phyloP scores from a whole-genome alignment of 2,113 vertebrate species.

The Gavia stellata region DNA sequence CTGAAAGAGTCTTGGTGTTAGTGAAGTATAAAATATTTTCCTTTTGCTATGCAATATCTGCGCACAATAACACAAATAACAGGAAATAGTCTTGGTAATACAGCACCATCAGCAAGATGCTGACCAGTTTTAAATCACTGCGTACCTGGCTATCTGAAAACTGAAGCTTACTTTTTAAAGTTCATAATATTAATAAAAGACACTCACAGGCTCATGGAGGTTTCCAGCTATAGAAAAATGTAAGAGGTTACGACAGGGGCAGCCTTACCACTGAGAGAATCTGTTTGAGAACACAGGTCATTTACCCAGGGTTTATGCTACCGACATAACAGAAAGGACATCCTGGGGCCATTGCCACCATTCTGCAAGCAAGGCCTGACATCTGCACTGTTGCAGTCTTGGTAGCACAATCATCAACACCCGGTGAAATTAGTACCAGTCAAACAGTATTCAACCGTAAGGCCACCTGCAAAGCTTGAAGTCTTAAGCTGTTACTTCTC shows the following conservation, averaged over 20 bases:
- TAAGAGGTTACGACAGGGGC: not conserved
- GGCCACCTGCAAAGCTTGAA: not conserved
- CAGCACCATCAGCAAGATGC: not conserved
- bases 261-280: not conserved
- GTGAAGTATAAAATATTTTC: conserved; percentile 8
- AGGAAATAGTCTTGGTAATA: not conserved
- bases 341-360: not conserved
- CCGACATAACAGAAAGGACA: not conserved
- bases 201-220: not conserved
- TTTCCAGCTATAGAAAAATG: not conserved
- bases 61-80: not conserved
- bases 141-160: not conserved
- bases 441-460: not conserved
- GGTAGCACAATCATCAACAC: not conserved
- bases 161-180: not conserved
- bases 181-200: not conserved
- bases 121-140: not conserved
- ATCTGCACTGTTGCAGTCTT: not conserved
- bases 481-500: not conserved
- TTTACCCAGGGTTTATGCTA: not conserved
- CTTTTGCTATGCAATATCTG: not conserved
- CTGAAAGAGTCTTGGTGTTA: not conserved
- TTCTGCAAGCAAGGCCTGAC: not conserved
- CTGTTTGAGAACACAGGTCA: not conserved
- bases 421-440: not conserved